A percentile compares a stretch with the other conserved stretches of the same genome.
These are phyloP conservation scores for Trissolcus brochymenae DNA, from an alignment of 2,888 invertebrate species.

Conservation along the genomic window DNA sequence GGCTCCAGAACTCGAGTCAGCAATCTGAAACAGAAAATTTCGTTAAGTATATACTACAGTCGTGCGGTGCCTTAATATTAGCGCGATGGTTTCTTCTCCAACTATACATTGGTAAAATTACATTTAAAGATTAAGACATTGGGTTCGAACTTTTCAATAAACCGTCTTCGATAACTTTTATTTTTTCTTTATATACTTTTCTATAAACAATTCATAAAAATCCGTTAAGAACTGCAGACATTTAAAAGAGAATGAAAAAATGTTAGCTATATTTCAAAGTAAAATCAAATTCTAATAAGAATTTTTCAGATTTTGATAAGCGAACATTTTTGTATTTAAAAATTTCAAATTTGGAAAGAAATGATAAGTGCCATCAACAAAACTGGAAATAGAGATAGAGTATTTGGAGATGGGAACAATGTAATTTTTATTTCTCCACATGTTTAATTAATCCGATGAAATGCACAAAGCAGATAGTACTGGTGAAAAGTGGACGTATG, in stretches of 20 bases:
- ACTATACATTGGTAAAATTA: conserved; percentile 44
- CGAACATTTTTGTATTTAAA: no score
- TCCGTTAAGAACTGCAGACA: no score
- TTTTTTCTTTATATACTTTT: no score
- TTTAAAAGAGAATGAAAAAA: no score
- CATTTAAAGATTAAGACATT: conserved; percentile 22
- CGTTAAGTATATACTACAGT: conserved; percentile 46
- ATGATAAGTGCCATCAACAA: conserved; percentile 17
- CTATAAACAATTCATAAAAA: no score
- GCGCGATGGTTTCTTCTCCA: conserved; percentile 47
- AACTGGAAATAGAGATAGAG: conserved; percentile 22
- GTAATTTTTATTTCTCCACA: conserved; percentile 18
- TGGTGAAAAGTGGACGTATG: conserved; percentile 20
- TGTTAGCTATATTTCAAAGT: no score
- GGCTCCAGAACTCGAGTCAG: conserved; percentile 62
- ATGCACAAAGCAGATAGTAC: conserved; percentile 14
- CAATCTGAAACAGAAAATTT: conserved; percentile 65
- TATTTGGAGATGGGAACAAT: conserved; percentile 14
- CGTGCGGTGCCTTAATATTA: conserved; percentile 14
- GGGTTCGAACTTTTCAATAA: conserved; percentile 18
- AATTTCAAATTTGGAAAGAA: neutral
- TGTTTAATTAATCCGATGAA: conserved; percentile 17
- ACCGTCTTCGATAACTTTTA: no score
- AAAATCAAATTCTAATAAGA: no score
- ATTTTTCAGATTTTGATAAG: no score